A percentile compares a stretch with the other conserved stretches of the same genome.
Evolutionary conservation across 2,113 vertebrate genomes (phyloP).

Genomic region (Dipodomys ordii): DNA sequence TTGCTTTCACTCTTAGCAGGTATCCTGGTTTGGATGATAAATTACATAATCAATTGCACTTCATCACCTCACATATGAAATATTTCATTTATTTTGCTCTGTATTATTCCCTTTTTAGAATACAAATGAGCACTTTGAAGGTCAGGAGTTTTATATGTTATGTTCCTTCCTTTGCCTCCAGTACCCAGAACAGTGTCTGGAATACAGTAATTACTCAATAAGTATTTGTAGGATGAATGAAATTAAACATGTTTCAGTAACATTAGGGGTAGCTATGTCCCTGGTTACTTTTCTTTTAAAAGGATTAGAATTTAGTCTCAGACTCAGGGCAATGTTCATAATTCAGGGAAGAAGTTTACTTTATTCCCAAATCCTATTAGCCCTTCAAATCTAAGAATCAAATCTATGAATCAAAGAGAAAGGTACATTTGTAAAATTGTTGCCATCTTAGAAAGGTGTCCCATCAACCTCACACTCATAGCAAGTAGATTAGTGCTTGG

Average conservation of each 20-base stretch:
- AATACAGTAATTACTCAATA: background rate
- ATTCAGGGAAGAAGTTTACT: background rate
- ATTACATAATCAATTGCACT: background rate
- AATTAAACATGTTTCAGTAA: background rate
- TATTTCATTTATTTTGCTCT: constrained; percentile 50
- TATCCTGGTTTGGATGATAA: constrained; percentile 22
- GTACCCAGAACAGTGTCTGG: background rate
- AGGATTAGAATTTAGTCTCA: constrained; percentile 5
- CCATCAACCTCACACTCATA: constrained; percentile 4
- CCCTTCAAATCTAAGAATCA: background rate
- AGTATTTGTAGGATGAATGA: background rate
- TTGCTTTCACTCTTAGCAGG: background rate
- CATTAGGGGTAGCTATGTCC: background rate
- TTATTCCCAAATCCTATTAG: constrained; percentile 11
- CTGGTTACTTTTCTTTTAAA: background rate
- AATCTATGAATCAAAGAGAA: background rate
- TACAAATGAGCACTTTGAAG: background rate
- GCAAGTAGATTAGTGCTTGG: background rate
- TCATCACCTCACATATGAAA: background rate
- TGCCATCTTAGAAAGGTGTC: constrained; percentile 46
- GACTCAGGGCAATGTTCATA: background rate
- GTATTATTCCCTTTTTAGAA: background rate
- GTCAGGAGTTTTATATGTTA: background rate
- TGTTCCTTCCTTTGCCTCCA: background rate
- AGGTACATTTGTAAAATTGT: constrained; percentile 33